Base-by-base conservation (phyloP, 2,888 invertebrate genomes). In the Neoitamus cyanurus region DNA sequence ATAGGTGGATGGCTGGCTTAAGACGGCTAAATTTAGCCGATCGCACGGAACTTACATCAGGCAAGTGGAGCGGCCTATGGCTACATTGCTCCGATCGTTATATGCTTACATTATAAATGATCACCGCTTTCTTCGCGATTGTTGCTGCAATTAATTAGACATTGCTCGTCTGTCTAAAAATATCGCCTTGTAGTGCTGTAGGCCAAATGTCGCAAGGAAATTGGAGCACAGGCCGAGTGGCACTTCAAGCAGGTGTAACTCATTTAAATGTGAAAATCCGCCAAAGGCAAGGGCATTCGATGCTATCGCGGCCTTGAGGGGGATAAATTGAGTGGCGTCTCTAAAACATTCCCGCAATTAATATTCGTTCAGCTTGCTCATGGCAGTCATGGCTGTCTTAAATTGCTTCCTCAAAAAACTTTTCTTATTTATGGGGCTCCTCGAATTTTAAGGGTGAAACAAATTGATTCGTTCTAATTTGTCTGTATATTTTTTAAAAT, bases 151-250 rank as follows among this genome's bases (percentile, higher is more conserved):
- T 58, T 58, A 48, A 78, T 78, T 78, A 78, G 15, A 70, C 31
- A 78, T 58, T 11, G 15, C 77, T 46, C 1, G 58, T 15, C 6
- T 13, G 13, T 46, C 48, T 78, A 48, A 78, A 78, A 78, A 78
- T 78, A 78, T 58, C 31, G n/a, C 3, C 31, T 42, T 46, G 11
- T 30, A 48, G n/a, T 9, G 30, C 42, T 58, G 31, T 28, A 78
- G 46, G 58, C 77, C 77, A 46, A 77, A 28, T 77, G 25, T 77
- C 42, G 58, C 25, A 46, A 13, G 25, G 37, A 46, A 77, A 46
- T 58, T 42, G 70, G 77, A 77, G 58, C 58, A 77, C 28, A 77
- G 42, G 78, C 78, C 78, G 30, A 78, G n/a, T 78, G 31, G 73
- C 31, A 58, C 15, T 78, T 31, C 31, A 34, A 78, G 46, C 78